Evolutionary conservation across 2,797 vertebrate genomes (phyloP).

Genomic region (Dendrocincla fuliginosa): DNA sequence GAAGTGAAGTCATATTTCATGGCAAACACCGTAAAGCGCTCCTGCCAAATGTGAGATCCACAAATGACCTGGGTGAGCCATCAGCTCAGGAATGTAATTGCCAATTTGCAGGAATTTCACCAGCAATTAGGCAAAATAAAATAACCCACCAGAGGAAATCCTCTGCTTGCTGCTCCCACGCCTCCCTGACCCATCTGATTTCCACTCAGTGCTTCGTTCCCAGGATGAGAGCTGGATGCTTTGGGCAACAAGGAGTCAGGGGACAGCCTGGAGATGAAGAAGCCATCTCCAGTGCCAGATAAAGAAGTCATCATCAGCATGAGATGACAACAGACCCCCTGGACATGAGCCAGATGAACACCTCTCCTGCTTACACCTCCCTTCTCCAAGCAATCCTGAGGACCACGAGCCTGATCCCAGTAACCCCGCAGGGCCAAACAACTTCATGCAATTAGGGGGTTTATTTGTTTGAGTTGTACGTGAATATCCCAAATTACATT

Average conservation of each 20-base stretch:
- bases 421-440: neutral
- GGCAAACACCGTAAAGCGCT: slow-evolving; percentile 4
- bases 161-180: neutral
- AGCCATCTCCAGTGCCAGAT: neutral
- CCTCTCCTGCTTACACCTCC: neutral
- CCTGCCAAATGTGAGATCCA: slow-evolving; percentile 58
- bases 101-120: slow-evolving; percentile 75
- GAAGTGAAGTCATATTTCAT: slow-evolving; percentile 35
- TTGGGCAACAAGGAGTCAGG: neutral
- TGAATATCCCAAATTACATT: slow-evolving; percentile 77
- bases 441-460: slow-evolving; percentile 69
- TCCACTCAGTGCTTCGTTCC: neutral
- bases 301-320: neutral
- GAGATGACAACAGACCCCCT: neutral
- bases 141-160: slow-evolving; percentile 61
- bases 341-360: neutral
- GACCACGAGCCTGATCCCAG: neutral
- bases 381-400: fast-evolving
- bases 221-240: neutral
- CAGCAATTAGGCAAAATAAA: slow-evolving; percentile 76
- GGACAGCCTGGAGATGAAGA: neutral
- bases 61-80: slow-evolving; percentile 68
- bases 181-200: slow-evolving; percentile 6
- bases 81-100: slow-evolving; percentile 67
- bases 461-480: slow-evolving; percentile 79